Percentiles rank a stretch among this genome's conserved stretches.
phyloP scores from a whole-genome alignment of 2,888 invertebrate genomes.

The Lithophane semibrunnea region DNA sequence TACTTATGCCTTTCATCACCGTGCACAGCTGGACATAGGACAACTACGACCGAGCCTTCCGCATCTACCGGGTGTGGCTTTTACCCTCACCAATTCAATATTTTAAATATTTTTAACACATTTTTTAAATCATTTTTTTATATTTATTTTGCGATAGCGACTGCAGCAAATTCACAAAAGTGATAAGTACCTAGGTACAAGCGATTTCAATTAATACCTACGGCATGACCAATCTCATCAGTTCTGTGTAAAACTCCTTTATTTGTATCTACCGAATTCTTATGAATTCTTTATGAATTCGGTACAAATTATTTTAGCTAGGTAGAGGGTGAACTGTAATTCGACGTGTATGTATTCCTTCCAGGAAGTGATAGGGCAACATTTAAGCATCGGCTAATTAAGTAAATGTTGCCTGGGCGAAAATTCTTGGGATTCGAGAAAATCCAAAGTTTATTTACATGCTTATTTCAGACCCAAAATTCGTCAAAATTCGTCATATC shows the following conservation, averaged over 20 bases:
- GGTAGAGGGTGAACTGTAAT: too few species aligned
- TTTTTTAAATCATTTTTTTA: background rate
- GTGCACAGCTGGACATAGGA: background rate
- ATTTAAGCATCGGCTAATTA: background rate
- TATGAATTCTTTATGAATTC: background rate
- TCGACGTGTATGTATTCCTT: too few species aligned
- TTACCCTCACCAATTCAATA: background rate
- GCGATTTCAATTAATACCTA: conserved; percentile 1
- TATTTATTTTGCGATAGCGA: background rate
- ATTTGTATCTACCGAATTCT: background rate
- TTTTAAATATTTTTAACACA: background rate
- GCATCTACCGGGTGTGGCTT: too few species aligned
- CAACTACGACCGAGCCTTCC: background rate
- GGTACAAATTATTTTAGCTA: too few species aligned
- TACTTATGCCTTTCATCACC: background rate
- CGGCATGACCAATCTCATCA: too few species aligned
- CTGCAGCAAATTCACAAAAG: background rate
- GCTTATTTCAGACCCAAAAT: too few species aligned
- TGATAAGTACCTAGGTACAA: background rate
- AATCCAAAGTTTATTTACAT: background rate
- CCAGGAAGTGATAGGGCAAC: background rate
- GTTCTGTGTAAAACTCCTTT: too few species aligned
- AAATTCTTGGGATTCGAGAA: background rate
- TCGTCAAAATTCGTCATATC: too few species aligned
- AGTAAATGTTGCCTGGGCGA: background rate